A percentile compares a stretch with the other conserved stretches of the same genome.
Evolutionary conservation across 2,888 invertebrate species (phyloP).

Genomic region (Dolichomitus sp.): DNA sequence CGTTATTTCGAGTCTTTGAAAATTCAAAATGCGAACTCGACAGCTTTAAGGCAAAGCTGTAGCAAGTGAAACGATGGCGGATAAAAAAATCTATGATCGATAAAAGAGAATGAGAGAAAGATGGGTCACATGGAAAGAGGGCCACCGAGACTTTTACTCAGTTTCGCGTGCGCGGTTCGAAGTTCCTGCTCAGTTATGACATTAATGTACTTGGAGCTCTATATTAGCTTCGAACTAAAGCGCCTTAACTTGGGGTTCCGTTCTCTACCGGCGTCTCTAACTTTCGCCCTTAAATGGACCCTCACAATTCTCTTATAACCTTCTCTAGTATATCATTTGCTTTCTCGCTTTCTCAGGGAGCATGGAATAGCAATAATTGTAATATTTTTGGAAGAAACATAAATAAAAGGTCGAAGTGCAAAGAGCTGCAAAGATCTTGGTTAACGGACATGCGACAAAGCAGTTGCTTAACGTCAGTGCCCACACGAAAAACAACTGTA

Average conservation of each 20-base stretch:
- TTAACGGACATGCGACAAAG: not conserved
- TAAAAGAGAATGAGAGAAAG: conserved; percentile 14
- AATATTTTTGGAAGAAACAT: conserved; percentile 1
- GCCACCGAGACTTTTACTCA: not conserved
- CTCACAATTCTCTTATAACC: not conserved
- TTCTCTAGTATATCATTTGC: not conserved
- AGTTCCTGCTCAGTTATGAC: conserved; percentile 11
- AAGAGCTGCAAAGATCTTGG: not conserved
- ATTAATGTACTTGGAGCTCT: conserved; percentile 11
- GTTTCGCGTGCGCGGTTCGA: not conserved
- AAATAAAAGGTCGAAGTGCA: not conserved
- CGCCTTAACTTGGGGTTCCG: not conserved
- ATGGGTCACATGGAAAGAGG: conserved; percentile 19
- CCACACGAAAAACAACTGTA: not conserved
- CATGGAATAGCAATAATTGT: not conserved
- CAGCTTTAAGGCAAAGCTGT: not conserved
- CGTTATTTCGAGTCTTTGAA: conserved; percentile 28
- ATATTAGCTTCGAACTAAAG: conserved; percentile 6
- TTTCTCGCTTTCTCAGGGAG: not conserved
- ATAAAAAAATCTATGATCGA: not conserved
- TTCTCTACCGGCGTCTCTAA: not conserved
- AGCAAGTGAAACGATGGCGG: not conserved
- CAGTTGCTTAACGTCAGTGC: not conserved
- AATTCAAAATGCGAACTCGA: conserved; percentile 41
- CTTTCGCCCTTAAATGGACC: not conserved